Evolutionary conservation across 2,888 invertebrate genomes (phyloP), one percentile per base, ranked within the genome.

Genomic region (Leucania comma): DNA sequence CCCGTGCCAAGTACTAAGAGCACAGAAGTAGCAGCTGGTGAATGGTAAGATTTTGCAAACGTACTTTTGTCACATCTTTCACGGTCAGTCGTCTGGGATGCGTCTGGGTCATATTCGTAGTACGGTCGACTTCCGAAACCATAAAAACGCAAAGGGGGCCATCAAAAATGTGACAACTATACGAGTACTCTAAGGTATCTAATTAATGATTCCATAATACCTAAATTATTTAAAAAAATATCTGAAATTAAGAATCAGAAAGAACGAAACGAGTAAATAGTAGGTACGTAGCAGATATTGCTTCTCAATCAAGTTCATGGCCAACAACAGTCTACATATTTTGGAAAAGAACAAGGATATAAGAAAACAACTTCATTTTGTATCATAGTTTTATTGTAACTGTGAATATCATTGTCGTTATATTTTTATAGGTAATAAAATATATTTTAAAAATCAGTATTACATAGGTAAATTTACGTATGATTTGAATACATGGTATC

Each of bases 1-100:
- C 48, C 78, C 59, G 54, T 63, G 72, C 66, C 67, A 63, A 72
- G 20, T 77, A 77, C 76, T 60, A 77, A 63, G 76, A 67, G 2
- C n/a, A 32, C 78, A 76, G 72, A 76, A 72, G 42, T 12, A n/a
- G 22, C n/a, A 56, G 66, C 12, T 38, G 35, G 66, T 77, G 24
- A 42, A 72, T 48, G 3, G 22, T 26, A 46, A 53, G 54, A 57
- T 65, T 64, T 68, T 54, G 54, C 50, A 50, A 38, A 38, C 53
- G 20, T 42, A 32, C 35, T 29, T n/a, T 35, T 70, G 24, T 48
- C 29, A 26, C 32, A 42, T 14, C 4, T 53, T 46, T 29, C 22
- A 12, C 42, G 20, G 32, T 42, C 22, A 58, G 12, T 50, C 17
- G 10, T 50, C n/a, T 53, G 14, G 17, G 35, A 58, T 8, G 32